Percentiles rank a stretch among this genome's conserved stretches.
phyloP scores from a whole-genome alignment of 2,113 vertebrate species.

The Taxidea taxus region DNA sequence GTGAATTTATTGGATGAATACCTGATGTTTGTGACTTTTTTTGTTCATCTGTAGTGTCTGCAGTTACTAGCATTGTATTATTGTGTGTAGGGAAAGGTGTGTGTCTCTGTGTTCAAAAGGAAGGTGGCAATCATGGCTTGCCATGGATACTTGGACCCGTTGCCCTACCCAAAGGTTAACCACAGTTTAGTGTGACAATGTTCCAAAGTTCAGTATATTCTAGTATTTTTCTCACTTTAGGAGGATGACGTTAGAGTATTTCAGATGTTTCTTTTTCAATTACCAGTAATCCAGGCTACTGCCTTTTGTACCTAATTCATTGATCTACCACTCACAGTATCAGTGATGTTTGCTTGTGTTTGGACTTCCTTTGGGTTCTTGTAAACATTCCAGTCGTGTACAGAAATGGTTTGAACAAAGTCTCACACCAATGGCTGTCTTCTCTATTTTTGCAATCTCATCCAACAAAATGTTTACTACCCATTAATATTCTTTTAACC shows the following conservation, averaged over 20 bases:
- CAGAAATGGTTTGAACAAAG: neutral
- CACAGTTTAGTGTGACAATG: neutral
- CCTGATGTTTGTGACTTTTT: neutral
- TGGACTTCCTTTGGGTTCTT: neutral
- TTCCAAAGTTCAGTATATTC: neutral
- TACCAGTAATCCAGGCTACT: neutral
- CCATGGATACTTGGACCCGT: neutral
- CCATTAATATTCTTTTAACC: neutral
- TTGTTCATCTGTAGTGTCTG: too few relatives aligned
- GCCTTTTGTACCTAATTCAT: neutral
- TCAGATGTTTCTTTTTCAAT: neutral
- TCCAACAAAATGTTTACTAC: neutral
- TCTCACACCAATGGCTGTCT: neutral
- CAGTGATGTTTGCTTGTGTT: neutral
- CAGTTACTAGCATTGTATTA: neutral
- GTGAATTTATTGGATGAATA: too few relatives aligned
- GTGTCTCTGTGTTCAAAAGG: neutral
- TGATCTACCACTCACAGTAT: neutral
- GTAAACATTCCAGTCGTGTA: neutral
- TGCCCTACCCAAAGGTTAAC: neutral
- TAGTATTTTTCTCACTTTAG: neutral
- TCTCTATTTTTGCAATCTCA: neutral
- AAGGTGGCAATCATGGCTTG: neutral
- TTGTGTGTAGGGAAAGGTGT: neutral
- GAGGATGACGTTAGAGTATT: neutral